phyloP scores from a whole-genome alignment of 2,888 invertebrate species.

The Apotomis capreana region DNA sequence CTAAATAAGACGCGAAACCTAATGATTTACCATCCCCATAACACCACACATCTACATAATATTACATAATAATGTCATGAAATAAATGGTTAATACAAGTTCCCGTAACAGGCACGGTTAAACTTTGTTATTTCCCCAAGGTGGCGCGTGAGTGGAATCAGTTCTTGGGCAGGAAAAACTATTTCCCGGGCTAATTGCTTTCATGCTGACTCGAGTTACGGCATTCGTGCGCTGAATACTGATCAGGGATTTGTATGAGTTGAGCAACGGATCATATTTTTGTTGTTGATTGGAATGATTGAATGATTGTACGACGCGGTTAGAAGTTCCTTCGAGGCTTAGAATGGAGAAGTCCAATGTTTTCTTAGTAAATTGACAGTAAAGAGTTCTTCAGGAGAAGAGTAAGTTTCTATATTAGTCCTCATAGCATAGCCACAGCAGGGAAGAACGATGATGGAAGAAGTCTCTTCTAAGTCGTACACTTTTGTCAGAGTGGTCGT shows the following conservation, averaged over 20 bases:
- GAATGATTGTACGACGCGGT: no score
- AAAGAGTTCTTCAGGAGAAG: no score
- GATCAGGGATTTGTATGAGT: slow-evolving; percentile 36
- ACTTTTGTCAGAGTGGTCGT: no score
- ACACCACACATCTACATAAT: neutral
- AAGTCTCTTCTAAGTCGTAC: no score
- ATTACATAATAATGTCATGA: slow-evolving; percentile 35
- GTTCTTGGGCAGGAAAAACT: slow-evolving; percentile 53
- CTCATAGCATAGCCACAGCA: no score
- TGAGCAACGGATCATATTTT: slow-evolving; percentile 16
- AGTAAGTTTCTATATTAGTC: no score
- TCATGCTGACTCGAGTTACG: slow-evolving; percentile 47
- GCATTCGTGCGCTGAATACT: slow-evolving; percentile 43
- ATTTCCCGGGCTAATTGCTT: slow-evolving; percentile 57
- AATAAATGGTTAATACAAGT: slow-evolving; percentile 44
- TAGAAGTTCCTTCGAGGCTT: no score
- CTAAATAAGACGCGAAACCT: no score
- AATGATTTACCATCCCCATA: no score
- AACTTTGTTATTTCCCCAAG: slow-evolving; percentile 48
- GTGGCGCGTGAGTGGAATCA: slow-evolving; percentile 53
- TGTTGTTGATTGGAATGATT: neutral
- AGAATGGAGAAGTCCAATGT: no score
- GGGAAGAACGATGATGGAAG: no score
- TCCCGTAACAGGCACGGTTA: slow-evolving; percentile 48
- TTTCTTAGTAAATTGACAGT: no score